Base-by-base conservation (phyloP, 2,113 vertebrate genomes). In the Corvus hawaiiensis region DNA sequence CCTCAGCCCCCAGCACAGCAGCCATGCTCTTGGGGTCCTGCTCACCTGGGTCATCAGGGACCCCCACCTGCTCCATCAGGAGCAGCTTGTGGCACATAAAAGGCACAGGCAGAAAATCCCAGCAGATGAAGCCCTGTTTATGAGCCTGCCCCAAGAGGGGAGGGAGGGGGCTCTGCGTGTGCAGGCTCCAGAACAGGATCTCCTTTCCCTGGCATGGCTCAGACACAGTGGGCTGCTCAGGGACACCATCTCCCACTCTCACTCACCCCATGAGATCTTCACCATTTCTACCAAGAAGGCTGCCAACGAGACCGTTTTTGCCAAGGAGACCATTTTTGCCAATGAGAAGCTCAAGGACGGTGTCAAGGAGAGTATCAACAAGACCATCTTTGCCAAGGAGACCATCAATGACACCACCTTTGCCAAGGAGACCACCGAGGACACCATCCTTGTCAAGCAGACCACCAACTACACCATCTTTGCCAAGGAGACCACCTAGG, bases 251-350 rank as follows among this genome's bases (percentile, higher is more conserved):
- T 55, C 75, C 75, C 72, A 13, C 35, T 43, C 11, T 7, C 39
- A 98, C 97, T 98, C 33, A 98, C 98, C 96, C 96, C 1, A 52
- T 0, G 32, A 51, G 14, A 7, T 82, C 88, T 74, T 82, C 90
- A 61, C 16, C 51, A 1, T 61, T 69, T 56, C 37, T 55, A 5
- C 84, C 76, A 12, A 91, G 76, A 10, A 95, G 71, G 16, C 12
- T 85, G 44, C 91, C 91, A 64, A 68, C 27, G 0, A 90, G 79
- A 11, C 97, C 96, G 2, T 97, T 68, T 4, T 76, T 95, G 89
- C 95, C 30, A 27, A 96, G 87, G 48, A 87, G 24, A 19, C 91
- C 93, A 1, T 51, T 48, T 49, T 77, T 43, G 14, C 93, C 91
- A 3, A 94, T 41, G 23, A 95, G 91, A 35, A 84, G 30, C 7